A percentile compares a stretch with the other conserved stretches of the same genome.
Conservation (phyloP, 2,888 invertebrate genomes). For the Cosmia pyralina region DNA sequence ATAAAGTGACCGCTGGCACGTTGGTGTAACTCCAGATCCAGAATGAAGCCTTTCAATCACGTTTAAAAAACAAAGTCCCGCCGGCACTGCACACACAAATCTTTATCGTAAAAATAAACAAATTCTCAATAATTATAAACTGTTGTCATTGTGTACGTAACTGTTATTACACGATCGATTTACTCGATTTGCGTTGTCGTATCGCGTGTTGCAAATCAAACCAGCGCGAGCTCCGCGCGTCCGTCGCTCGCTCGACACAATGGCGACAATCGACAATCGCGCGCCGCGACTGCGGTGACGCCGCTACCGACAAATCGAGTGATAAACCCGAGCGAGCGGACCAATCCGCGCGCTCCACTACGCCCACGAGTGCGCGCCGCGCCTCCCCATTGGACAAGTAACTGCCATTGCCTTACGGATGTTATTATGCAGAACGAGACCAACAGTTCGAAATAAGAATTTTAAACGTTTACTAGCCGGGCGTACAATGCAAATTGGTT, state of each 20-base stretch:
- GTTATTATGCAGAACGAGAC: constrained; percentile 89
- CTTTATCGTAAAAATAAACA: constrained; percentile 64
- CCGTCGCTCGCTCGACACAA: constrained; percentile 84
- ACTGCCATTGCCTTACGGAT: constrained; percentile 89
- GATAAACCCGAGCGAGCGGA: constrained; percentile 82
- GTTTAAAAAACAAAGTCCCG: constrained; percentile 71
- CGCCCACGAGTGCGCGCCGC: constrained; percentile 86
- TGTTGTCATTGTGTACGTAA: constrained; percentile 74
- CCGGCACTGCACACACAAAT: constrained; percentile 76
- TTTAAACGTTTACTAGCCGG: constrained; percentile 87
- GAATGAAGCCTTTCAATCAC: constrained; percentile 89
- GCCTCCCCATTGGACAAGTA: constrained; percentile 87
- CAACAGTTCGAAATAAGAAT: constrained; percentile 88
- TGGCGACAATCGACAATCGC: constrained; percentile 90
- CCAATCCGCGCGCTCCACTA: constrained; percentile 83
- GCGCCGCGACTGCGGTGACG: constrained; percentile 87
- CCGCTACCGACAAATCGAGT: constrained; percentile 88
- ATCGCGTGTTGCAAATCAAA: constrained; percentile 82
- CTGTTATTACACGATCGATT: constrained; percentile 79
- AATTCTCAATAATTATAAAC: constrained; percentile 66
- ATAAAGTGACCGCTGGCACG: constrained; percentile 94
- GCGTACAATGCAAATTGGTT: constrained; percentile 89
- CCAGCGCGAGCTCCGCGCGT: constrained; percentile 81
- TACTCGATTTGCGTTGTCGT: constrained; percentile 77
- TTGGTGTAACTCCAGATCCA: constrained; percentile 94